phyloP scores from a whole-genome alignment of 1,140 invertebrate species.

The Panagrolaimus sp. region DNA sequence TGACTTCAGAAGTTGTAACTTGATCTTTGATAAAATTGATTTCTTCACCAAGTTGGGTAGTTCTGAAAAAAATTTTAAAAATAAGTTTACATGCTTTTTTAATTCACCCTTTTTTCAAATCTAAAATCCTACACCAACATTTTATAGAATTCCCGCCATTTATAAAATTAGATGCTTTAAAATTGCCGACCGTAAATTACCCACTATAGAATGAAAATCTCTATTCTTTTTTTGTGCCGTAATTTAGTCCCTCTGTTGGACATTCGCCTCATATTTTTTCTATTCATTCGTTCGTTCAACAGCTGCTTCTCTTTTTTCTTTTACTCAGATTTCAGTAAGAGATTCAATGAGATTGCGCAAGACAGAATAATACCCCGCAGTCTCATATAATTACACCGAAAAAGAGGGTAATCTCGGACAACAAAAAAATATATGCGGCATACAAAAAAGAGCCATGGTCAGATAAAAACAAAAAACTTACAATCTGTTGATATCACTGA shows the following conservation, averaged over 20 bases:
- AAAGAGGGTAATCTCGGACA: conserved; percentile 9
- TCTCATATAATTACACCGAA: background rate
- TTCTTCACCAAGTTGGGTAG: conserved; percentile 79
- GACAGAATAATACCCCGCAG: background rate
- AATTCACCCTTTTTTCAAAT: background rate
- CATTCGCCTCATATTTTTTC: background rate
- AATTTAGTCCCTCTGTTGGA: background rate
- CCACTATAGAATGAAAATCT: too few species aligned
- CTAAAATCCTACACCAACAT: background rate
- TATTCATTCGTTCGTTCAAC: background rate
- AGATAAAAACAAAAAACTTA: conserved; percentile 22
- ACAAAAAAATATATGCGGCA: background rate
- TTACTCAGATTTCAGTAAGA: background rate
- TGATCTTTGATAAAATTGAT: conserved; percentile 87
- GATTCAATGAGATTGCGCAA: conserved; percentile 10
- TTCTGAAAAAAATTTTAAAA: conserved; percentile 28
- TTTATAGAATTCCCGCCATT: too few species aligned
- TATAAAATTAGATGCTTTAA: too few species aligned
- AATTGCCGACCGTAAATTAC: too few species aligned
- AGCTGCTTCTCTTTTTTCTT: background rate
- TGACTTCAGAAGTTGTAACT: conserved; percentile 94
- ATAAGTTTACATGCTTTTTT: conserved; percentile 5
- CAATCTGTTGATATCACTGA: conserved; percentile 17
- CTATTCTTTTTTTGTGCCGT: too few species aligned
- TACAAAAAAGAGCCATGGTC: background rate